phyloP scores from a whole-genome alignment of 2,113 vertebrate species.

The Holacanthus passer region DNA sequence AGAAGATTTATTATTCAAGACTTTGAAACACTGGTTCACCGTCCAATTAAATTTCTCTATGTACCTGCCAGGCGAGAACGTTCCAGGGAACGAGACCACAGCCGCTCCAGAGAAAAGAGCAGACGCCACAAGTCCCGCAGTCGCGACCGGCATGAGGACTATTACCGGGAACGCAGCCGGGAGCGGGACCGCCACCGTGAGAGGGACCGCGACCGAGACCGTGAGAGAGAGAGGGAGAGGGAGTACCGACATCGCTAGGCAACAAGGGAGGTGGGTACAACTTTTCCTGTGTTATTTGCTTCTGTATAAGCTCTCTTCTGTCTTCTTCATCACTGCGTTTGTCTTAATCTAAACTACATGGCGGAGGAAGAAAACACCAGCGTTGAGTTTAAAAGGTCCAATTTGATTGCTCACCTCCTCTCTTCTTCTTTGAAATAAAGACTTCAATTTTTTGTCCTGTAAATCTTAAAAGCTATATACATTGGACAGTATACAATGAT shows the following conservation, averaged over 20 bases:
- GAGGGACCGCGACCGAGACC: constrained; percentile 92
- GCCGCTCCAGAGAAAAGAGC: constrained; percentile 97
- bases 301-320: background rate
- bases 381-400: constrained; percentile 10
- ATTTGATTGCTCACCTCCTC: constrained; percentile 34
- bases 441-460: background rate
- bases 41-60: background rate
- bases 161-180: constrained; percentile 96
- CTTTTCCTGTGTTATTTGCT: background rate
- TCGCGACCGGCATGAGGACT: constrained; percentile 97
- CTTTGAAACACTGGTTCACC: background rate
- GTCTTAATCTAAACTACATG: background rate
- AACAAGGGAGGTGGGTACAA: constrained; percentile 86
- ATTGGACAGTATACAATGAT: background rate
- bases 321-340: background rate
- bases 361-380: background rate
- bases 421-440: constrained; percentile 9
- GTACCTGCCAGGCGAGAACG: constrained; percentile 93
- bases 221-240: constrained; percentile 94
- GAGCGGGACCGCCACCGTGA: constrained; percentile 96
- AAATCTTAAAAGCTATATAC: background rate
- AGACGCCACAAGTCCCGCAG: constrained; percentile 98
- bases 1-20: background rate
- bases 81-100: constrained; percentile 98
- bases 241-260: constrained; percentile 96